Base-by-base conservation (phyloP, 2,888 invertebrate species). In the Drosophila melanosoma region DNA sequence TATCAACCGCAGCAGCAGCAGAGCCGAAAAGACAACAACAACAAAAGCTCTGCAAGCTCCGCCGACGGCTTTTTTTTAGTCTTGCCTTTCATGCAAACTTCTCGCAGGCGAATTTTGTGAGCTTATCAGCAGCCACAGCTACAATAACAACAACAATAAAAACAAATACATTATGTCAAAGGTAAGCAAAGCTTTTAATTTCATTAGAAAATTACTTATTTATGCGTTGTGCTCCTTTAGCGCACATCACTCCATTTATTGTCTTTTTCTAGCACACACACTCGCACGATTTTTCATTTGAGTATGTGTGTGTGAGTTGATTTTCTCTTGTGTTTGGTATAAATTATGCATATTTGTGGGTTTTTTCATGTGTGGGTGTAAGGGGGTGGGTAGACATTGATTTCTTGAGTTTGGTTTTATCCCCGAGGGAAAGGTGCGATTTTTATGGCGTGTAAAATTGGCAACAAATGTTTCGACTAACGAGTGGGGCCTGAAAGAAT, bases 361-460 rank as follows among this genome's bases (percentile, higher is more conserved):
- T 67, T 58, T 54, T 67, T 56, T 52, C 61, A 64, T 64, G 58
- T 70, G 67, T n/a, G 45, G 20, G 58, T 40, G 26, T 38, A 0
- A 36, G 51, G 52, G 23, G 12, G 12, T 40, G 54, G 26, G 48
- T 4, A 15, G 6, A 57, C 84, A 84, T 85, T 85, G 85, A 84
- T 85, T 85, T 87, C 76, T 53, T 61, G 54, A 61, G 68, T 69
- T 69, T 56, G 40, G 45, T 48, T 54, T 35, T 49, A 49, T n/a
- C 7, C 38, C 20, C 38, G 3, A 23, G 66, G 33, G 71, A 54
- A 65, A 67, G 74, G 59, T 69, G 78, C 36, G 53, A 81, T 69
- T 74, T 85, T 87, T 82, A 85, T 83, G 82, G 74, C 51, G 85
- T 85, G 85, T 74, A 74, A 85, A 84, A 87, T 85, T 83, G 76